Conservation (phyloP, 2,888 invertebrate genomes). For the Polyploca ridens region DNA sequence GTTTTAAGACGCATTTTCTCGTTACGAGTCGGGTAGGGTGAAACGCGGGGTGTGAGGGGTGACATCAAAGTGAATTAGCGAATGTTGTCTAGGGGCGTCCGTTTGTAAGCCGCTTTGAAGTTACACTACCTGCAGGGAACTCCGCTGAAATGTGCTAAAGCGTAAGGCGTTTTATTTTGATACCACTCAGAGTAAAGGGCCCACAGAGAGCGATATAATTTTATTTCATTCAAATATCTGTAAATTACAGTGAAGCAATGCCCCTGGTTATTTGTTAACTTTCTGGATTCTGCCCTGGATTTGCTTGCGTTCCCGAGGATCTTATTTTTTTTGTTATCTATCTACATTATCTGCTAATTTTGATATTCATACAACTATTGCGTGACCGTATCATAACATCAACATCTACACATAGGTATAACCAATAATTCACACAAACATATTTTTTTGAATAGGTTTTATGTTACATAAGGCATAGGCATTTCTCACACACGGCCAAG, state of each 20-base stretch:
- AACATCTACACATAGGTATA: too few species aligned
- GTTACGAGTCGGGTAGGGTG: conserved; percentile 56
- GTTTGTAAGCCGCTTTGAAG: conserved; percentile 82
- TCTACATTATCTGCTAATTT: too few species aligned
- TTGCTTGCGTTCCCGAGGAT: too few species aligned
- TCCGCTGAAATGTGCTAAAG: conserved; percentile 66
- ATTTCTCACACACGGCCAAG: too few species aligned
- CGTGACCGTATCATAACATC: too few species aligned
- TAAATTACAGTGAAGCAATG: neutral
- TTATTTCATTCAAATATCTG: neutral
- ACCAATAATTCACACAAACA: too few species aligned
- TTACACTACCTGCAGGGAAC: conserved; percentile 72
- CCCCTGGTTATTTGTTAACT: too few species aligned
- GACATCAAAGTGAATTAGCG: conserved; percentile 84
- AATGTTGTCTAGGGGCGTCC: conserved; percentile 83
- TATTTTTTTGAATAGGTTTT: too few species aligned
- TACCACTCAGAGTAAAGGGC: conserved; percentile 43
- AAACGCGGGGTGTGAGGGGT: conserved; percentile 55
- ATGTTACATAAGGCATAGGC: too few species aligned
- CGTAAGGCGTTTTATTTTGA: conserved; percentile 67
- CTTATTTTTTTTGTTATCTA: too few species aligned
- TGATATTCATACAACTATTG: too few species aligned
- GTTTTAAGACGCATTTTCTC: conserved; percentile 79
- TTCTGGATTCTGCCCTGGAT: too few species aligned
- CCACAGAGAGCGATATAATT: conserved; percentile 19